Evolutionary conservation across 2,797 vertebrate genomes (phyloP), one percentile per base, ranked within the genome.

Genomic region (Acanthis flammea): DNA sequence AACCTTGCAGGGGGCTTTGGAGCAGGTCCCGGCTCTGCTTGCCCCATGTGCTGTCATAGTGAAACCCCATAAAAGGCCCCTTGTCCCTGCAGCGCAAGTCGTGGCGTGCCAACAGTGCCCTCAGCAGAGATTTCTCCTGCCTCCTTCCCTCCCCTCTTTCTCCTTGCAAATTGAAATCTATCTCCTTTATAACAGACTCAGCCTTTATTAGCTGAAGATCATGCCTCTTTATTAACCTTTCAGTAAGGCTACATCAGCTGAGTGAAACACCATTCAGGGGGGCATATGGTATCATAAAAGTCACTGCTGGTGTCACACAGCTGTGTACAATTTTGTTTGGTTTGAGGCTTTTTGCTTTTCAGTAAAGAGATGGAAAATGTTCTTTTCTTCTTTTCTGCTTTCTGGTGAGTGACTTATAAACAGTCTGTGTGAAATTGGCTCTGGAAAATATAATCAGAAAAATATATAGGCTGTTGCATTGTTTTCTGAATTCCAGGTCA

Each of bases 141-240:
- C 35, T 28, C 31, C 81, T 68, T 39, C 6, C 1, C 4, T 19
- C 4, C 2, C 1, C 14, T 28, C 27, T 65, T 71, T 71, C n/a
- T 73, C 47, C 15, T 41, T 78, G 31, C 58, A 88, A 73, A 76
- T 70, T 83, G 75, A 94, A 90, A 84, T 78, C 47, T 48, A 45
- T 83, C 73, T 89, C n/a, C 70, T 78, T 70, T 80, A 16, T 61
- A 88, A 81, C 0, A 0, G 30, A 33, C 54, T 80, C 6, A 0
- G 65, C 61, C 33, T 74, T 95, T 92, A 63, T 92, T 93, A 95
- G 60, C 65, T 22, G n/a, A 75, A 68, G 87, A 92, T 91, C 65
- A n/a, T 27, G 31, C 35, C 39, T 93, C 50, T 95, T 89, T 60
- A 75, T 94, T 96, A 86, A 92, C 78, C 79, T 96, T 91, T 54